These are phyloP conservation scores for Anguilla marmorata DNA, from an alignment of 2,797 vertebrate species.

Conservation along the genomic window DNA sequence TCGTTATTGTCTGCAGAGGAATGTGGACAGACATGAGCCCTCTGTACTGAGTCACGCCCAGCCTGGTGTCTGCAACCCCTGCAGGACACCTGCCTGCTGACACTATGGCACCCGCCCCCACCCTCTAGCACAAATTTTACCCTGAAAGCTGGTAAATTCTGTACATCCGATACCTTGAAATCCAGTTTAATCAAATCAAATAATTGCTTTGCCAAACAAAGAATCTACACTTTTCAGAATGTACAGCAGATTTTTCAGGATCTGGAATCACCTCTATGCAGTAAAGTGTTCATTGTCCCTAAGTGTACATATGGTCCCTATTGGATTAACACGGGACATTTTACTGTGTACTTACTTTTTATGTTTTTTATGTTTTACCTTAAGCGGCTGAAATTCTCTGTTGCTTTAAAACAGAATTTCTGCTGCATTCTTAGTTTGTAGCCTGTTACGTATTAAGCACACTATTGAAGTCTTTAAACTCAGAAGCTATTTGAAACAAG, in stretches of 20 bases:
- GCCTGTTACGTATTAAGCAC: not conserved
- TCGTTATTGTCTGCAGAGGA: constrained; percentile 89
- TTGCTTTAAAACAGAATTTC: not conserved
- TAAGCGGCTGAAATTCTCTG: not conserved
- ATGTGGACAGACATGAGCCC: constrained; percentile 34
- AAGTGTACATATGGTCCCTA: too few relatives aligned
- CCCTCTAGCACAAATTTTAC: not conserved
- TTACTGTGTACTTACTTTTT: not conserved
- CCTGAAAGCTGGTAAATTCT: not conserved
- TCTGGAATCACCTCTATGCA: not conserved
- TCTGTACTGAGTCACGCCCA: not conserved
- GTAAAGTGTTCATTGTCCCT: too few relatives aligned
- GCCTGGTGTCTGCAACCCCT: not conserved
- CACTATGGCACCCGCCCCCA: not conserved
- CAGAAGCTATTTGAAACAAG: not conserved
- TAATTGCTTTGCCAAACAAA: not conserved
- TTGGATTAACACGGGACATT: too few relatives aligned
- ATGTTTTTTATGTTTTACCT: not conserved
- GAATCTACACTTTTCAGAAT: not conserved
- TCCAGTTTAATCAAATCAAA: not conserved
- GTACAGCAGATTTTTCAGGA: not conserved
- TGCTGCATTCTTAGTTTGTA: not conserved
- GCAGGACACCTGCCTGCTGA: not conserved
- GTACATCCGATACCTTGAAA: not conserved
- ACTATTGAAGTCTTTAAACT: not conserved